phyloP scores from a whole-genome alignment of 2,888 invertebrate genomes.

The Caradrina kadenii region DNA sequence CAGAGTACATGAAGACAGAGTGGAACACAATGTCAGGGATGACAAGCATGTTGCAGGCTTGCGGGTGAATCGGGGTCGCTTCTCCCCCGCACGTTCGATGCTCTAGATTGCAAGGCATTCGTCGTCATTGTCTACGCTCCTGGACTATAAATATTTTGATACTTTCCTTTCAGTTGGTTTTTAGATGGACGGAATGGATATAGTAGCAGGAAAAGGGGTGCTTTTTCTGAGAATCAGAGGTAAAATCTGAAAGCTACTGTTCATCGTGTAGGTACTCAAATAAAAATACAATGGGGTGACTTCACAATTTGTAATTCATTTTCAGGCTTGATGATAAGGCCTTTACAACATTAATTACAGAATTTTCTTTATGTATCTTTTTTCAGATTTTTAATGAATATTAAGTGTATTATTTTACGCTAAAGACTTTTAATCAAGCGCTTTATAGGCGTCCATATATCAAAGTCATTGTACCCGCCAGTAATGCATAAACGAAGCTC shows the following conservation, averaged over 20 bases:
- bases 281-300: constrained; percentile 3
- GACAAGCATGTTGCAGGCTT: constrained; percentile 69
- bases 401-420: constrained; percentile 15
- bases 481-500: constrained; percentile 50
- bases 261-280: neutral
- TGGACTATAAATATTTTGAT: constrained; percentile 54
- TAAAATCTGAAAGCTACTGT: neutral
- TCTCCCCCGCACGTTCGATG: constrained; percentile 65
- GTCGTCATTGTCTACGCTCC: constrained; percentile 56
- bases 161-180: constrained; percentile 27
- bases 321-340: neutral
- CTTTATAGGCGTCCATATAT: constrained; percentile 48
- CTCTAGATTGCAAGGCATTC: constrained; percentile 69
- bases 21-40: constrained; percentile 66
- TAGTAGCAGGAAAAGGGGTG: neutral
- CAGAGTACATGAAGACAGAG: constrained; percentile 54
- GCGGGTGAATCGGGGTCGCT: constrained; percentile 69
- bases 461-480: constrained; percentile 56
- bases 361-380: constrained; percentile 16
- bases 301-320: constrained; percentile 22
- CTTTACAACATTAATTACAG: constrained; percentile 35
- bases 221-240: neutral
- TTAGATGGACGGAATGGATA: constrained; percentile 13
- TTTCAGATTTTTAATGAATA: constrained; percentile 20
- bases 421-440: constrained; percentile 49